Evolutionary conservation across 2,888 invertebrate genomes (phyloP), one percentile per base, ranked within the genome.

Genomic region (Tenthredo mesomela): DNA sequence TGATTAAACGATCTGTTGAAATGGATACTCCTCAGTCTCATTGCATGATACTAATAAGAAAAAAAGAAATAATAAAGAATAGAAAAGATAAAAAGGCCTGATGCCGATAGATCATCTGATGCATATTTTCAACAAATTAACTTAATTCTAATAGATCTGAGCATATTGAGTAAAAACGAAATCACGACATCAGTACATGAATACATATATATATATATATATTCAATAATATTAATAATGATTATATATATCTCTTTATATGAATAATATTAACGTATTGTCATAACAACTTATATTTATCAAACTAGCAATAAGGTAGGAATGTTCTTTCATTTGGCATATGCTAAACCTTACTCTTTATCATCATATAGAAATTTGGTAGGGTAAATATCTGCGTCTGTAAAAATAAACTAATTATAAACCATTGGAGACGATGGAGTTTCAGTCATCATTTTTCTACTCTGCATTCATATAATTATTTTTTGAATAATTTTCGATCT

Each of bases 31-130:
- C 84, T 50, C 67, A 65, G 37, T 80, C 75, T 84, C 65, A 75
- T 84, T 86, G 75, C 85, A 73, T 43, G 71, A 71, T n/a, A n/a
- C n/a, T n/a, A n/a, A n/a, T 43, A 33, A 33, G n/a, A 70, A 37
- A 61, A 21, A 61, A 29, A 29, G 1, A 29, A 29, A 29, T 29
- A 29, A 12, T 21, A 3, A 61, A 70, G 1, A 21, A 40, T 21
- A 15, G 2, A 77, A 21, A 25, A 29, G 18, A 50, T 18, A 2
- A 43, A 29, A 29, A 50, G 47, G 21, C 25, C 50, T 18, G 21
- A 77, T 50, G 18, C 21, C 21, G n/a, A 50, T 7, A 29, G 9
- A 77, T 29, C 15, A 75, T 25, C 10, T 33, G 9, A 25, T 29
- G 50, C 29, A 77, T 29, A 77, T 12, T 21, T 21, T 29, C 15